These are phyloP conservation scores for Zosterops borbonicus DNA, from an alignment of 2,113 vertebrate species.

Conservation along the genomic window DNA sequence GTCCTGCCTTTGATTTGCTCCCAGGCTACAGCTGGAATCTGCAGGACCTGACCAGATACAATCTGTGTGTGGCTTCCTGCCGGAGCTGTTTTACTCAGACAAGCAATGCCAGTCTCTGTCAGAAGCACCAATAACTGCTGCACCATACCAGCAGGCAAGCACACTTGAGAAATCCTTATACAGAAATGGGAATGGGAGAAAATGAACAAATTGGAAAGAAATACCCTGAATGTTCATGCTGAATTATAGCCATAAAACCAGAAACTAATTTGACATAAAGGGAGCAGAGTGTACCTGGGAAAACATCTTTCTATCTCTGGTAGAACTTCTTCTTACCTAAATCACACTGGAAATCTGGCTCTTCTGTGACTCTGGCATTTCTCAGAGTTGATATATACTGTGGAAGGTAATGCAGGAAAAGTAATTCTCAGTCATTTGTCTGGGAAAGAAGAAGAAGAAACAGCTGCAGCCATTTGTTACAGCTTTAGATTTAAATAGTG, in stretches of 20 bases:
- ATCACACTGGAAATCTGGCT: conserved; percentile 10
- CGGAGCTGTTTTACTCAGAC: rapidly evolving
- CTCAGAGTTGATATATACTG: background rate
- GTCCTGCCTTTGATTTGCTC: background rate
- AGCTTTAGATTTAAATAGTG: background rate
- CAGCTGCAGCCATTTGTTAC: conserved; percentile 21
- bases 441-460: conserved; percentile 4
- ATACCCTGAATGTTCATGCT: background rate
- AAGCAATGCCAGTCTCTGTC: background rate
- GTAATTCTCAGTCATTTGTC: background rate
- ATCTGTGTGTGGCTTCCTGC: background rate
- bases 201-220: background rate
- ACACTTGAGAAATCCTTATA: background rate
- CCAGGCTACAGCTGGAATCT: background rate
- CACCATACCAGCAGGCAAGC: background rate
- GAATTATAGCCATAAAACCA: background rate
- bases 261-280: background rate
- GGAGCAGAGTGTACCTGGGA: conserved; percentile 20
- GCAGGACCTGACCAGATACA: background rate
- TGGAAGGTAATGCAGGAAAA: background rate
- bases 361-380: background rate
- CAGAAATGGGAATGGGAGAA: background rate
- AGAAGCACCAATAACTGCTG: background rate
- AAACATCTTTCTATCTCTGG: background rate
- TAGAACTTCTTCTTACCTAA: background rate